phyloP scores from a whole-genome alignment of 37 sponge, comb jelly and placozoan genomes.

The Halichondria panicea region DNA sequence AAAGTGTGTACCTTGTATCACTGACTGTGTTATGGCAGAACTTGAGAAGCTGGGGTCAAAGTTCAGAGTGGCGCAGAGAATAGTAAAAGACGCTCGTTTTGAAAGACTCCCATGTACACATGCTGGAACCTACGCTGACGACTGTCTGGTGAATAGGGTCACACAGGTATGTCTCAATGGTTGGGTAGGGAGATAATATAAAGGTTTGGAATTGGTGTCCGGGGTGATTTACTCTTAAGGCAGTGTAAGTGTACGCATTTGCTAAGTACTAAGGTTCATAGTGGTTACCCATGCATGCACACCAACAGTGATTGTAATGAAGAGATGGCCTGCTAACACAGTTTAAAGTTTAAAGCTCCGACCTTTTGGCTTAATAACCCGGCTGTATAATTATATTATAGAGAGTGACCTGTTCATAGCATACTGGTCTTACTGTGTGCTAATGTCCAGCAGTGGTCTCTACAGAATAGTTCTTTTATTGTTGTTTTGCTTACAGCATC shows the following conservation, averaged over 20 bases:
- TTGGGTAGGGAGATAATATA: background rate
- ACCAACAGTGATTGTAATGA: too few relatives aligned
- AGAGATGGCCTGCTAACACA: too few relatives aligned
- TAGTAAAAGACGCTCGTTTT: slow-evolving; percentile 95
- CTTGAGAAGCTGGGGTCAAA: slow-evolving; percentile 98
- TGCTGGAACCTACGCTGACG: slow-evolving; percentile 99
- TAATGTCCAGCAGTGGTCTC: background rate
- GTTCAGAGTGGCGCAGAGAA: slow-evolving; percentile 87
- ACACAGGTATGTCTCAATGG: slow-evolving; percentile 55
- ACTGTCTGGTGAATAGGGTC: slow-evolving; percentile 95
- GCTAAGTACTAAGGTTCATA: too few relatives aligned
- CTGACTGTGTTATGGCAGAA: slow-evolving; percentile 98
- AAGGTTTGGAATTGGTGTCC: background rate
- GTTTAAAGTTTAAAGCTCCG: too few relatives aligned
- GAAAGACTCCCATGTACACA: slow-evolving; percentile 95
- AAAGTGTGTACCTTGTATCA: slow-evolving; percentile 97
- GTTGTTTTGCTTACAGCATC: slow-evolving; percentile 60
- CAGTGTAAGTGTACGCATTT: too few relatives aligned
- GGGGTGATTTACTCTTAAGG: background rate
- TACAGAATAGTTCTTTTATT: background rate
- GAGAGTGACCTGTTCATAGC: too few relatives aligned
- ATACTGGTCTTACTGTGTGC: background rate
- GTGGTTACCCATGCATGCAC: too few relatives aligned
- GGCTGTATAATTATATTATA: too few relatives aligned
- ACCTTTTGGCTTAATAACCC: too few relatives aligned